Percentiles rank a stretch among this genome's conserved stretches.
Evolutionary conservation across 2,888 invertebrate species (phyloP).

Genomic region (Lymantria monacha): DNA sequence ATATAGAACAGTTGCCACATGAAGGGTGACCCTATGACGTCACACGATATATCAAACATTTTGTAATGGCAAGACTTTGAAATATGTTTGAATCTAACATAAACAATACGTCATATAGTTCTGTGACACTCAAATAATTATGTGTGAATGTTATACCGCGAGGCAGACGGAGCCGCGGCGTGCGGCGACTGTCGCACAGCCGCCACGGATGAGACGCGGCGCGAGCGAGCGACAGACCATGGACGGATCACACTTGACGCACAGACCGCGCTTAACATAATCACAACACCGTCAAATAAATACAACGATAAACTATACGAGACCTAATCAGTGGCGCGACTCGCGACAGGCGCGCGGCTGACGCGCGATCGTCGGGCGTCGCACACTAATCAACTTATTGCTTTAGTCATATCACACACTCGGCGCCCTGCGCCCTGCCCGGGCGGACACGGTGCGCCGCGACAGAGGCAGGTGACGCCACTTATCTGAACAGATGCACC

Average conservation of each 20-base stretch:
- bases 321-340: neutral
- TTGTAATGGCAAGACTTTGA: no score
- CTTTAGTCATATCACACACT: neutral
- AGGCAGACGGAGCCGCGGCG: neutral
- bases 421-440: neutral
- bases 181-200: neutral
- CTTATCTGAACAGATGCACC: no score
- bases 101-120: no score
- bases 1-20: no score
- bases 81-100: no score
- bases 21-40: no score
- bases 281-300: constrained; percentile 5
- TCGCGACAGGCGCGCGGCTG: no score
- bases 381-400: constrained; percentile 1
- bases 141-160: neutral
- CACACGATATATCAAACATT: no score
- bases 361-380: no score
- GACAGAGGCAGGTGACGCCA: no score
- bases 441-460: no score
- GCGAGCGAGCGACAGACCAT: constrained; percentile 39
- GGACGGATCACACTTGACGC: constrained; percentile 64
- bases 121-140: no score
- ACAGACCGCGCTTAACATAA: constrained; percentile 22
- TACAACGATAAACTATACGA: constrained; percentile 3
- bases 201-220: neutral